Percentiles rank a stretch among this genome's conserved stretches.
Evolutionary conservation across 2,888 invertebrate genomes (phyloP).

Genomic region (Trilocha varians): DNA sequence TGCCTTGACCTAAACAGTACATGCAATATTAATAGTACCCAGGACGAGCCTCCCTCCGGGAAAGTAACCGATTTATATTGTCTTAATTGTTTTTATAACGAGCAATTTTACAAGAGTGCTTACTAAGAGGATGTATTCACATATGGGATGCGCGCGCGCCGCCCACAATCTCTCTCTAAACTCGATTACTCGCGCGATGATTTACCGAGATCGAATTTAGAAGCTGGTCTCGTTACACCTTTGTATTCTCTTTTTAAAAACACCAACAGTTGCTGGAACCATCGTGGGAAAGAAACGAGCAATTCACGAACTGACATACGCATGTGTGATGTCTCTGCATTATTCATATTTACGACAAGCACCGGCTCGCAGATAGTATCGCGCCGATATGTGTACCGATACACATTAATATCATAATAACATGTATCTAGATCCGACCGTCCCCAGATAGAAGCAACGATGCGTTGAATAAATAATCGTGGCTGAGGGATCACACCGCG

Average conservation of each 20-base stretch:
- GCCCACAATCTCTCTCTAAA: constrained; percentile 66
- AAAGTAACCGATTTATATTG: constrained; percentile 18
- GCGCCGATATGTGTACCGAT: constrained; percentile 22
- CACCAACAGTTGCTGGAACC: constrained; percentile 25
- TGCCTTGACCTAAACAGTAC: constrained; percentile 28
- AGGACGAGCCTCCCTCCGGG: constrained; percentile 62
- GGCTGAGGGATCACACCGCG: constrained; percentile 24
- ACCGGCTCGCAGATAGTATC: constrained; percentile 23
- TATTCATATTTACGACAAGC: constrained; percentile 19
- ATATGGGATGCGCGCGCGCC: constrained; percentile 55
- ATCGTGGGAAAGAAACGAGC: constrained; percentile 30
- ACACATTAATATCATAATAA: constrained; percentile 39
- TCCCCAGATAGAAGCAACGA: constrained; percentile 35
- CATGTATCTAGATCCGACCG: constrained; percentile 57
- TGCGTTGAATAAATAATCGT: constrained; percentile 52
- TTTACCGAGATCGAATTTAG: constrained; percentile 68
- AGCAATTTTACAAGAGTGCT: constrained; percentile 35
- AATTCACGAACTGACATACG: constrained; percentile 22
- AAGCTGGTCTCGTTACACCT: constrained; percentile 54
- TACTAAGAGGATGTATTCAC: constrained; percentile 57
- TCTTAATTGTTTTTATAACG: constrained; percentile 20
- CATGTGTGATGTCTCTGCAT: constrained; percentile 19
- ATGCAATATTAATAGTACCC: constrained; percentile 53
- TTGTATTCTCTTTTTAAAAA: constrained; percentile 39
- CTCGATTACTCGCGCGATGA: constrained; percentile 68